Evolutionary conservation across 2,888 invertebrate genomes (phyloP).

Genomic region (Caenorhabditis panamensis): DNA sequence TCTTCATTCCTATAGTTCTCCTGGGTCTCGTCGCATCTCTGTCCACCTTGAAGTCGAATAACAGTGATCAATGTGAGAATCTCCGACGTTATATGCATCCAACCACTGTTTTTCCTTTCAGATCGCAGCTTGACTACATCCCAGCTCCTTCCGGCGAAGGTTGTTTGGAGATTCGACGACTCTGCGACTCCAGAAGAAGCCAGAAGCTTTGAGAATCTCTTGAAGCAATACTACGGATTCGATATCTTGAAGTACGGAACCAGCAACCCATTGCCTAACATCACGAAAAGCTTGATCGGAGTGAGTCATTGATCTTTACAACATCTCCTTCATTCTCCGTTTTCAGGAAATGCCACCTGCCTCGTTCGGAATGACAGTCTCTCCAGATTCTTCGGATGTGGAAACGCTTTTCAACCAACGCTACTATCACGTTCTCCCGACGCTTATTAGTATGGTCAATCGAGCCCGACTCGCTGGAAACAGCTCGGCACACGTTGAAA

Average conservation of each 20-base stretch:
- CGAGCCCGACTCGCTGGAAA: slow-evolving; percentile 26
- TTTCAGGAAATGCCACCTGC: slow-evolving; percentile 57
- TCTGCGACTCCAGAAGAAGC: slow-evolving; percentile 5
- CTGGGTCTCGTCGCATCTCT: too few species aligned
- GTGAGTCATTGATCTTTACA: slow-evolving; percentile 15
- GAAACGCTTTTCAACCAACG: slow-evolving; percentile 42
- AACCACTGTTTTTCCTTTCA: slow-evolving; percentile 8
- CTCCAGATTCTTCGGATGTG: not conserved
- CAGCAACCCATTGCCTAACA: not conserved
- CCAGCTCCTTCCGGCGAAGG: slow-evolving; percentile 16
- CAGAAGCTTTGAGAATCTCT: not conserved
- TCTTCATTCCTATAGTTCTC: slow-evolving; percentile 4
- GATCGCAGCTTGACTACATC: slow-evolving; percentile 15
- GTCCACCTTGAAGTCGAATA: not conserved
- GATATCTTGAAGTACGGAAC: slow-evolving; percentile 3
- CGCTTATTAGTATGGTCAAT: slow-evolving; percentile 40
- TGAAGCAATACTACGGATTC: too few species aligned
- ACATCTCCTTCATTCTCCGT: not conserved
- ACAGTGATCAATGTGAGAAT: slow-evolving; percentile 50
- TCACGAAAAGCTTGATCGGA: not conserved
- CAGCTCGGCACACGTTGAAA: slow-evolving; percentile 1
- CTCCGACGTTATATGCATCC: not conserved
- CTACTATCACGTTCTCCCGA: slow-evolving; percentile 48
- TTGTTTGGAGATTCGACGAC: slow-evolving; percentile 10
- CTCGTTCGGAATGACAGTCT: slow-evolving; percentile 28